These are phyloP conservation scores for Panthera tigris DNA, from an alignment of 2,113 vertebrate species.

Conservation along the genomic window DNA sequence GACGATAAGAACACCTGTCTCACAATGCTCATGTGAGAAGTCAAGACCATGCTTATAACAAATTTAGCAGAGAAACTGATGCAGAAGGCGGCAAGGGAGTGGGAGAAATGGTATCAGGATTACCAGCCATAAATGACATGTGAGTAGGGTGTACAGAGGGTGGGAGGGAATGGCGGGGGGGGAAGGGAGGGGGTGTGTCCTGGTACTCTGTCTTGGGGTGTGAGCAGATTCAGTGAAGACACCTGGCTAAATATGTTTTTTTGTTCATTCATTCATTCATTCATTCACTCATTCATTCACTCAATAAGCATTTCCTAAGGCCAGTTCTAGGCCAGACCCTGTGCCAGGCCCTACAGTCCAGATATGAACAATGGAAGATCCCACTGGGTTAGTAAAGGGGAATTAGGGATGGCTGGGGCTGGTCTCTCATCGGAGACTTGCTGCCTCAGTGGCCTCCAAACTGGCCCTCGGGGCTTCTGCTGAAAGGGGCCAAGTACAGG, in stretches of 20 bases:
- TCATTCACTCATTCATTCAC: background rate
- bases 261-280: background rate
- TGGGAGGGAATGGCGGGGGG: accelerated
- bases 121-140: background rate
- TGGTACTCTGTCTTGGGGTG: background rate
- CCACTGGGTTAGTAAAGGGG: background rate
- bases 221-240: background rate
- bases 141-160: background rate
- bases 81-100: background rate
- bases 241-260: background rate
- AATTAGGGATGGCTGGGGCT: background rate
- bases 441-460: background rate
- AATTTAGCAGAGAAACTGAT: background rate
- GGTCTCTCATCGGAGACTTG: background rate
- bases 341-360: background rate
- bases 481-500: background rate
- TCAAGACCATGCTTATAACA: background rate
- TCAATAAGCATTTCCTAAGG: background rate
- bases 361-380: background rate
- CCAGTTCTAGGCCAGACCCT: background rate
- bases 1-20: background rate
- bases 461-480: background rate
- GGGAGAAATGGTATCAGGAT: background rate
- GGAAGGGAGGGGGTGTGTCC: background rate
- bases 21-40: background rate